phyloP scores from a whole-genome alignment of 2,113 vertebrate genomes.

The Mustelus asterias region DNA sequence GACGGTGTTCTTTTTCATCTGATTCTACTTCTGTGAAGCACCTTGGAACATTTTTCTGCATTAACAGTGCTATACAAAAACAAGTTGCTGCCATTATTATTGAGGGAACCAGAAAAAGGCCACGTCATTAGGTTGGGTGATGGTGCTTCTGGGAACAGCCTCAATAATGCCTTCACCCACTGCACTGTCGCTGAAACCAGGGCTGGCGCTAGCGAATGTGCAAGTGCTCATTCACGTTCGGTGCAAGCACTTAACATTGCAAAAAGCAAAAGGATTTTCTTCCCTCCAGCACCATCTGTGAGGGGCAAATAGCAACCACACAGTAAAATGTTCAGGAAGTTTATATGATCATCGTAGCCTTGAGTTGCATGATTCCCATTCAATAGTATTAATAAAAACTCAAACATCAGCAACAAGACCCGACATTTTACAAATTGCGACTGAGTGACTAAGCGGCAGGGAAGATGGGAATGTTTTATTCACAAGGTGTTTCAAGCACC shows the following conservation, averaged over 20 bases:
- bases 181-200: background rate
- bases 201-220: background rate
- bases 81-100: background rate
- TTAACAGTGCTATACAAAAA: background rate
- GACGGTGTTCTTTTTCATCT: background rate
- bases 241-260: background rate
- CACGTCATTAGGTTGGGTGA: background rate
- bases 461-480: background rate
- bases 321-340: background rate
- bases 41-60: background rate
- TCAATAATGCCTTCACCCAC: background rate
- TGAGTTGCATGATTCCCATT: background rate
- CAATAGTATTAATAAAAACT: background rate
- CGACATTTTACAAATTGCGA: background rate
- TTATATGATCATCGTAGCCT: background rate
- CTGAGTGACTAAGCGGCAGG: background rate
- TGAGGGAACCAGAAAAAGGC: background rate
- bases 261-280: background rate
- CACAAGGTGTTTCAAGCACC: background rate
- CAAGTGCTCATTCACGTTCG: background rate
- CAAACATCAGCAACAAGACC: background rate
- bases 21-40: background rate
- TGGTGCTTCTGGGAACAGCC: background rate
- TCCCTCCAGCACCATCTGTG: background rate
- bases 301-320: background rate